A percentile compares a stretch with the other conserved stretches of the same genome.
Conservation (phyloP, 2,888 invertebrate species). For the Neuroscelio doddi region DNA sequence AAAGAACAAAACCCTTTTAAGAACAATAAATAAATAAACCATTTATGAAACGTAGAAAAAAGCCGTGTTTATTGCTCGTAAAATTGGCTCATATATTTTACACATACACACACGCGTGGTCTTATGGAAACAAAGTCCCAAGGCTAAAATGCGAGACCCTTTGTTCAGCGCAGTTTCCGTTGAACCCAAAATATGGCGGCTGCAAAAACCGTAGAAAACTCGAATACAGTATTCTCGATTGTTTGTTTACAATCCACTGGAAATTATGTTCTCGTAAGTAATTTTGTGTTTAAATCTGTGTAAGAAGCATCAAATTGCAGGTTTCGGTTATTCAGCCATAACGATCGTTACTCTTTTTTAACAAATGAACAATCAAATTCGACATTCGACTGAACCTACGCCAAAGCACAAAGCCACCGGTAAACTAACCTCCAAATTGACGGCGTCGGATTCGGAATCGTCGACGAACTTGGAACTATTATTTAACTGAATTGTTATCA, state of each 20-base stretch:
- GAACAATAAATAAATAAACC: constrained; percentile 1
- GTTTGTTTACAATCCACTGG: constrained; percentile 37
- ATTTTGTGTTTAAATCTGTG: no score
- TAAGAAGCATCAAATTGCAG: no score
- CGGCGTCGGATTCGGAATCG: not conserved
- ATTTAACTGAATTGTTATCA: no score
- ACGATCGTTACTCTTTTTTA: no score
- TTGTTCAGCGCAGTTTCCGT: not conserved
- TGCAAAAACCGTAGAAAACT: constrained; percentile 34
- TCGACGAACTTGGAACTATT: not conserved
- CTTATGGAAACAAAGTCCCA: not conserved
- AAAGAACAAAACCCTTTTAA: not conserved
- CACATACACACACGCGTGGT: no score
- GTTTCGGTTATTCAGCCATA: no score
- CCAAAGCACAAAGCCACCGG: not conserved
- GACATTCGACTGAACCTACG: not conserved
- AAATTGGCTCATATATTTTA: no score
- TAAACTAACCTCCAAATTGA: not conserved
- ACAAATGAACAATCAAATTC: not conserved
- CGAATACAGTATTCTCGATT: constrained; percentile 42
- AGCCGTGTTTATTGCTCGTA: not conserved
- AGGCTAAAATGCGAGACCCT: constrained; percentile 5
- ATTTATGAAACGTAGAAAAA: not conserved
- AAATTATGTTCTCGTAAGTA: constrained; percentile 49
- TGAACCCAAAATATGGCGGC: constrained; percentile 46